Conservation (phyloP, 1,140 invertebrate species). For the Aricia agestis region DNA sequence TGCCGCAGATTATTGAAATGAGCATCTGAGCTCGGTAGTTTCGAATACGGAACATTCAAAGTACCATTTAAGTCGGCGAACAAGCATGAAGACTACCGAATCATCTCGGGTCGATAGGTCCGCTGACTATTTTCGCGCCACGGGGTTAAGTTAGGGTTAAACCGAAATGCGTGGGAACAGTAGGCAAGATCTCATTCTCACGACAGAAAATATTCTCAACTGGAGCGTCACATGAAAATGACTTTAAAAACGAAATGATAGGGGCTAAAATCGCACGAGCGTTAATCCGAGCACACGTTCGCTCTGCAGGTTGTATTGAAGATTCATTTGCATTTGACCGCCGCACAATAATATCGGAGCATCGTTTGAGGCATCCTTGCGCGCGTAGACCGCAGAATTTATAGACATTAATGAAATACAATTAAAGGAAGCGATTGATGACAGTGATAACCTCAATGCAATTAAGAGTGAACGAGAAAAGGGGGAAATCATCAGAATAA, state of each 20-base stretch:
- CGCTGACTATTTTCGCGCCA: constrained; percentile 42
- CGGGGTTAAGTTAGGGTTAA: constrained; percentile 51
- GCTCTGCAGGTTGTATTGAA: constrained; percentile 26
- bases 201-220: constrained; percentile 24
- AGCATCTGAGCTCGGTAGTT: background rate
- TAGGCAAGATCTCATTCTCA: constrained; percentile 44
- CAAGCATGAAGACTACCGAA: constrained; percentile 26
- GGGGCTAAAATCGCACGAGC: background rate
- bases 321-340: constrained; percentile 55
- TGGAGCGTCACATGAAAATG: constrained; percentile 9
- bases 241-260: background rate
- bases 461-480: constrained; percentile 11
- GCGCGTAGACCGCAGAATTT: background rate
- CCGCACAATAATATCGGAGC: constrained; percentile 55
- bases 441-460: background rate
- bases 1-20: no score
- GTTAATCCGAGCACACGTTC: constrained; percentile 9
- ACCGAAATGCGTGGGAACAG: constrained; percentile 46
- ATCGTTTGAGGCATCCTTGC: constrained; percentile 33
- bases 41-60: background rate
- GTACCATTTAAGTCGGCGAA: background rate
- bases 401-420: constrained; percentile 12
- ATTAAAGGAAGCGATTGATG: constrained; percentile 2
- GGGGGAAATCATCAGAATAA: no score
- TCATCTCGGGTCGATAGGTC: constrained; percentile 30